A percentile compares a stretch with the other conserved stretches of the same genome.
Conservation (phyloP, 2,113 vertebrate species). For the Zonotrichia leucophrys region DNA sequence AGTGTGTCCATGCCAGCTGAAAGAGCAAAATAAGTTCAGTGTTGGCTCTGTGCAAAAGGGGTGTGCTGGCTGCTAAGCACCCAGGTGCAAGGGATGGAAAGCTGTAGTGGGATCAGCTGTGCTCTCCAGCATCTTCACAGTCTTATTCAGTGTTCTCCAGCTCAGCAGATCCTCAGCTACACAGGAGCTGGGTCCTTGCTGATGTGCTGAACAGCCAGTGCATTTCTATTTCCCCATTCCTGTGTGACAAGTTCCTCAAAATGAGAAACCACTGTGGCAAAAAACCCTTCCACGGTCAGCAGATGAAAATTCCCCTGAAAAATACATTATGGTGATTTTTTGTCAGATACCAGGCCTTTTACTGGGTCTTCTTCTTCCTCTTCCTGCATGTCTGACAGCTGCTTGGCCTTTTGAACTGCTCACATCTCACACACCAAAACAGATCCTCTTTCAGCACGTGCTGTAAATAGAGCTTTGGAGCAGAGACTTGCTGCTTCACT, state of each 20-base stretch:
- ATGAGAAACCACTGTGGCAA: not conserved
- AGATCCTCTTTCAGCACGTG: not conserved
- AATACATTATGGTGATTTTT: not conserved
- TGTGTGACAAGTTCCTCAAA: not conserved
- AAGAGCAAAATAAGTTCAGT: not conserved
- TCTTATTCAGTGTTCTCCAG: not conserved
- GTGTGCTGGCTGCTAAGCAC: not conserved
- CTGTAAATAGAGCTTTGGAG: not conserved
- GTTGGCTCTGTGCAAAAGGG: not conserved
- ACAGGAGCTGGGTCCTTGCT: not conserved
- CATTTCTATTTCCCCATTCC: not conserved
- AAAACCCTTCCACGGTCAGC: not conserved
- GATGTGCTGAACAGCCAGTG: not conserved
- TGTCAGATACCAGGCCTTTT: not conserved
- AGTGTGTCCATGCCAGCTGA: not conserved
- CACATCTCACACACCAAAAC: not conserved
- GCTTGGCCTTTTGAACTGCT: not conserved
- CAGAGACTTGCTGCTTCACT: not conserved
- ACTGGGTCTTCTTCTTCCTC: not conserved
- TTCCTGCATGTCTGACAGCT: not conserved
- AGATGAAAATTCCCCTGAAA: not conserved
- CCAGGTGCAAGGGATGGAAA: not conserved
- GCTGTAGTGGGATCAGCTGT: not conserved
- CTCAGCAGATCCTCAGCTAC: not conserved
- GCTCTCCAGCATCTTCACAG: not conserved